Conservation (phyloP, 2,888 invertebrate species). For the Mimachlamys varia region DNA sequence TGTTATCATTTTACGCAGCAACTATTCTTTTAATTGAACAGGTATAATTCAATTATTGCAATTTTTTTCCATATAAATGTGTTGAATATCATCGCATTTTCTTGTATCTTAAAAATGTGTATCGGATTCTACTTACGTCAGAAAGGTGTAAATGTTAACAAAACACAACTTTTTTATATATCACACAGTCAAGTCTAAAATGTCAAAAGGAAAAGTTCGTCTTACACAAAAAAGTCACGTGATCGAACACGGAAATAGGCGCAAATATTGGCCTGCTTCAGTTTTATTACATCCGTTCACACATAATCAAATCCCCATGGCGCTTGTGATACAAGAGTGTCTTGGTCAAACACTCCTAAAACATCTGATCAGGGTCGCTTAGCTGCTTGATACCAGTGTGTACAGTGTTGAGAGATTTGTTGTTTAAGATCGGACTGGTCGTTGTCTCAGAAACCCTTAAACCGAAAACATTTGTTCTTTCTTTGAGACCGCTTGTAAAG, state of each 20-base stretch:
- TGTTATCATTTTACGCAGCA: too few relatives aligned
- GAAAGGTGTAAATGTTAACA: too few relatives aligned
- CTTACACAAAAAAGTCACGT: neutral
- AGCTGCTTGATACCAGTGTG: neutral
- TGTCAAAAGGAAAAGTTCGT: neutral
- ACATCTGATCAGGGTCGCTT: neutral
- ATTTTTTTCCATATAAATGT: too few relatives aligned
- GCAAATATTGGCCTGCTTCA: neutral
- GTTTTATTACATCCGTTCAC: constrained; percentile 20
- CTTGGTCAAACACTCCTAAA: neutral
- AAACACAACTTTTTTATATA: neutral
- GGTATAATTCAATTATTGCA: too few relatives aligned
- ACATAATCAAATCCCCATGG: constrained; percentile 7
- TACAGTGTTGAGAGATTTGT: neutral
- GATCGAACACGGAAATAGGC: constrained; percentile 1
- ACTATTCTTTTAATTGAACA: too few relatives aligned
- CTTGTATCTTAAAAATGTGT: too few relatives aligned
- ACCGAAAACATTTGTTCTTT: neutral
- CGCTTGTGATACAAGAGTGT: neutral
- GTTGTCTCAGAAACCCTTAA: neutral
- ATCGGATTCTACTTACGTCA: too few relatives aligned
- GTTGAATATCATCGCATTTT: too few relatives aligned
- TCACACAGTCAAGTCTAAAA: neutral
- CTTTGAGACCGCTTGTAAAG: neutral
- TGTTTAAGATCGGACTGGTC: neutral